A percentile compares a stretch with the other conserved stretches of the same genome.
These are phyloP conservation scores for Scaptomyza polygonia DNA, from an alignment of 2,888 invertebrate genomes.

Conservation along the genomic window DNA sequence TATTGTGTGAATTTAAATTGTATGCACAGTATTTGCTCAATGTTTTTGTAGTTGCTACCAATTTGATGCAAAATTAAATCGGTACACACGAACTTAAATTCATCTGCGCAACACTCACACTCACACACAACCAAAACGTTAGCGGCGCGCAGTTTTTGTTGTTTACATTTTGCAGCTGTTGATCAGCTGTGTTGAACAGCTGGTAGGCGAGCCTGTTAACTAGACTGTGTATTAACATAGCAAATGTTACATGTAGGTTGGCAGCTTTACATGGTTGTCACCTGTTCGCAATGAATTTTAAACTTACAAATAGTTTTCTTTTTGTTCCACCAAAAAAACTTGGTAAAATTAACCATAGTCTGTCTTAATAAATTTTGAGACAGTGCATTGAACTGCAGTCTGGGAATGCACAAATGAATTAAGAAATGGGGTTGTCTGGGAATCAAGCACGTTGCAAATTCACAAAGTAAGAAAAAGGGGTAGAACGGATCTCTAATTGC, in stretches of 20 bases:
- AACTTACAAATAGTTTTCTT: conserved; percentile 12
- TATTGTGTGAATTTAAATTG: conserved; percentile 42
- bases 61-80: conserved; percentile 28
- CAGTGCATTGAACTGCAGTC: conserved; percentile 71
- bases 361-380: conserved; percentile 6
- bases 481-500: conserved; percentile 60
- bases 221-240: conserved; percentile 27
- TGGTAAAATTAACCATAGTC: too few species aligned
- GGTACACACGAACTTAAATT: conserved; percentile 40
- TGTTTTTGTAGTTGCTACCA: conserved; percentile 1
- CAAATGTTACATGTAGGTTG: conserved; percentile 16
- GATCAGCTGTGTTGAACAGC: conserved; percentile 53
- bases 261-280: conserved; percentile 41
- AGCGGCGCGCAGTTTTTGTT: conserved; percentile 59
- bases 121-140: conserved; percentile 29
- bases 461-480: conserved; percentile 62
- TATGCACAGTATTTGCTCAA: not conserved
- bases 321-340: too few species aligned
- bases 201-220: conserved; percentile 46
- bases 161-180: conserved; percentile 70
- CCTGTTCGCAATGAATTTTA: conserved; percentile 6
- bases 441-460: conserved; percentile 58
- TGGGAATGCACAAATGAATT: conserved; percentile 43
- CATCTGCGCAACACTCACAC: conserved; percentile 12
- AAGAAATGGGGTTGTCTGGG: conserved; percentile 66